phyloP scores from a whole-genome alignment of 2,888 invertebrate genomes.

The Eueremaeus valkanovi region DNA sequence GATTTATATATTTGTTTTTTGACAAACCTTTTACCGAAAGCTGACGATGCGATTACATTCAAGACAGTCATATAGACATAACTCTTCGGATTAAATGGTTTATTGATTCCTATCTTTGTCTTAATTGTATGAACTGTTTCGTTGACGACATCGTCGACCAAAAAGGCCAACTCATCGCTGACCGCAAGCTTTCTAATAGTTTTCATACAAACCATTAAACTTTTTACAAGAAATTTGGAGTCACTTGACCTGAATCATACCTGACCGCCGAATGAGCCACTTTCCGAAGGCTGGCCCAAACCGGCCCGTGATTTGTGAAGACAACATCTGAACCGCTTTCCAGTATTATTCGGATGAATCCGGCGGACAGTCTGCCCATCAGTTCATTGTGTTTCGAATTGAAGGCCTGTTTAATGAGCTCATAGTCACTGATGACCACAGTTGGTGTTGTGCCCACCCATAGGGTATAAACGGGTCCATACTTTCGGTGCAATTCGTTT shows the following conservation, averaged over 20 bases:
- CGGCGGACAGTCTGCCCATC: neutral
- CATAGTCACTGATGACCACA: slow-evolving; percentile 45
- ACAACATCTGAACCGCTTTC: neutral
- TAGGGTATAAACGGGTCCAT: slow-evolving; percentile 48
- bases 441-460: slow-evolving; percentile 46
- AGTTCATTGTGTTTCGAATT: slow-evolving; percentile 30
- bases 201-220: neutral
- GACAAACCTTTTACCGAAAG: slow-evolving; percentile 34
- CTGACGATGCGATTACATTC: slow-evolving; percentile 33
- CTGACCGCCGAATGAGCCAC: slow-evolving; percentile 22
- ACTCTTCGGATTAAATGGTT: slow-evolving; percentile 8
- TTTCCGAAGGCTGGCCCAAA: slow-evolving; percentile 29
- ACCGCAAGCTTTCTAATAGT: slow-evolving; percentile 18
- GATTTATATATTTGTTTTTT: too few species aligned
- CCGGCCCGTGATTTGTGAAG: slow-evolving; percentile 21
- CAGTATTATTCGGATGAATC: neutral
- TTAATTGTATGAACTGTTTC: neutral
- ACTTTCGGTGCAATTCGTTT: slow-evolving; percentile 44
- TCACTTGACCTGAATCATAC: neutral
- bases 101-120: neutral
- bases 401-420: slow-evolving; percentile 47
- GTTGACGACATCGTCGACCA: neutral
- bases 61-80: slow-evolving; percentile 11
- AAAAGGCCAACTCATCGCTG: neutral
- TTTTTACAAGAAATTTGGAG: neutral